Base-by-base conservation (phyloP, 2,888 invertebrate genomes). In the Mesodorylaimus sp. region DNA sequence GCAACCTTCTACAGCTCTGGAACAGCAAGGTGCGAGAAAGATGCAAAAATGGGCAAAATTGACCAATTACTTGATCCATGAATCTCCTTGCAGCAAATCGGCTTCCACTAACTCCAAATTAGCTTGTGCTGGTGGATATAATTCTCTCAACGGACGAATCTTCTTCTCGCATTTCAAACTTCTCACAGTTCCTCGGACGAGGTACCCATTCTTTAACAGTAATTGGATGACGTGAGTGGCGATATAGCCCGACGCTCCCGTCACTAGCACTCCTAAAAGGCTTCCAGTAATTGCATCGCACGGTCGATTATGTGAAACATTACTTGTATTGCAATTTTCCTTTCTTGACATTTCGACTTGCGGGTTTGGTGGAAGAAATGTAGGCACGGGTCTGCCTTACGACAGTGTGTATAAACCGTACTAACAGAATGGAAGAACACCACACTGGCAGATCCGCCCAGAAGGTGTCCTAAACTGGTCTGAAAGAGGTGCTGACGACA, bases 221-320 rank as follows among this genome's bases (percentile, higher is more conserved):
- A 68, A 66, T 54, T 70, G 65, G 23, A 73, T 68, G 47, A 73
- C 66, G 56, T 73, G 72, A 16, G 69, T 62, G 24, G 69, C 73
- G 47, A 73, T 63, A 59, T 66, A 74, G 45, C 74, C 73, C 23
- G 70, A 67, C 1, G 71, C 73, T 28, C 74, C 74, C 24, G 74
- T 74, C 38, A 74, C 73, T 50, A 74, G 61, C 48, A 73, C 70
- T 56, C 50, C n/a, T n/a, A n/a, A n/a, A n/a, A n/a, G n/a, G n/a
- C n/a, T n/a, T n/a, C n/a, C n/a, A n/a, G n/a, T n/a, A n/a, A n/a
- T n/a, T n/a, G n/a, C n/a, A n/a, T n/a, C n/a, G n/a, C n/a, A n/a
- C n/a, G n/a, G n/a, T n/a, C n/a, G n/a, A n/a, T n/a, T n/a, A n/a
- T n/a, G n/a, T n/a, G n/a, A n/a, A n/a, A n/a, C n/a, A n/a, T n/a